Evolutionary conservation across 64 coral and sea anemone species (phyloP), one percentile per base, ranked within the genome.

Genomic region (Stylophora pistillata): DNA sequence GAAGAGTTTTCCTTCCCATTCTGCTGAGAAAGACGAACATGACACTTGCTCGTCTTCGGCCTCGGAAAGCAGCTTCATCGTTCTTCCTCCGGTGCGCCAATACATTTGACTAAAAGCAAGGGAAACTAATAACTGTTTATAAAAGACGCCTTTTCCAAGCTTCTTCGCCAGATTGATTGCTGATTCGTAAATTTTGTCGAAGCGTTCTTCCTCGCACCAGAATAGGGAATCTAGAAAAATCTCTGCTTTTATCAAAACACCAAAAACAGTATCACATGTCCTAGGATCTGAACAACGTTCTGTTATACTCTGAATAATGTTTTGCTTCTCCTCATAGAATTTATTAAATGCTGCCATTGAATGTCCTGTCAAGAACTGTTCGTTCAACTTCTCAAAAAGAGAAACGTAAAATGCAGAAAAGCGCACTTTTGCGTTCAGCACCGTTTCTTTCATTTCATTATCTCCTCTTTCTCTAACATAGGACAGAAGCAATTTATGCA

Each of bases 321-420:
- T 73, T 23, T 86, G 66, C 73, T 31, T 86, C 18, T 86, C 85
- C 30, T 55, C 72, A 73, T 56, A 56, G 53, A 86, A 86, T 73
- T 37, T n/a, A 34, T 29, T 23, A 26, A 86, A 56, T n/a, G 85
- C 85, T 21, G 18, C 30, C 69, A 71, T 54, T 15, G 85, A 30
- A 15, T 86, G 53, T 9, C 85, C 72, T 3, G 33, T 53, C 11
- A 52, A 23, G 53, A 76, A 76, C 74, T 76, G 34, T 0, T 26
- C 33, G 1, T 76, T 76, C 10, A 76, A 17, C 23, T 53, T 76
- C 5, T 76, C 74, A 20, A 76, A 76, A 30, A 37, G 21, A 20
- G 74, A 76, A 18, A 76, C 17, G 33, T 53, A 55, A 20, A 53
- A 53, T 47, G 32, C 74, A 23, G 16, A 11, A 10, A 76, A 23